These are phyloP conservation scores for Cyprinella venusta DNA, from an alignment of 2,797 vertebrate genomes.

Conservation along the genomic window DNA sequence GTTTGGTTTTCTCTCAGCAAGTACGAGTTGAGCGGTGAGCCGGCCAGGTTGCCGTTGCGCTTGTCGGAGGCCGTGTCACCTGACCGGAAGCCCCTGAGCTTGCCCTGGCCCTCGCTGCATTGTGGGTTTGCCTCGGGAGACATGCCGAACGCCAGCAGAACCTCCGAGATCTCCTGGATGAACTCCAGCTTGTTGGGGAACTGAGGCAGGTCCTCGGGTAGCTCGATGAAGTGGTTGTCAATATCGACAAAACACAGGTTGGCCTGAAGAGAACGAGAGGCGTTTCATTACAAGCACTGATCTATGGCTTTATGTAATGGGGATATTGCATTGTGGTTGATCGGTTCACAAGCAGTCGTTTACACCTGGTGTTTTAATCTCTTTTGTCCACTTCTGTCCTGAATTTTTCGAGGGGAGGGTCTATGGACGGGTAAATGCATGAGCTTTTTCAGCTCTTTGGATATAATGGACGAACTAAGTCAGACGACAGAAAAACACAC, in stretches of 20 bases:
- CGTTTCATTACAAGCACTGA: slow-evolving; percentile 1
- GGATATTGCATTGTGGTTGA: background rate
- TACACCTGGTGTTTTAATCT: too few relatives aligned
- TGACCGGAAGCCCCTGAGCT: slow-evolving; percentile 82
- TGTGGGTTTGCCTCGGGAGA: slow-evolving; percentile 90
- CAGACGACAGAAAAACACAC: too few relatives aligned
- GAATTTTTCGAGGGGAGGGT: too few relatives aligned
- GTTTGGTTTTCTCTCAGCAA: slow-evolving; percentile 97
- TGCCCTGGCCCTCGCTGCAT: slow-evolving; percentile 86
- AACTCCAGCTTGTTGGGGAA: slow-evolving; percentile 99
- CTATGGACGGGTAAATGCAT: too few relatives aligned
- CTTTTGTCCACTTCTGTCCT: too few relatives aligned
- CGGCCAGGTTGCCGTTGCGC: slow-evolving; percentile 92
- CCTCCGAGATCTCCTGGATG: slow-evolving; percentile 96
- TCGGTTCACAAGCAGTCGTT: too few relatives aligned
- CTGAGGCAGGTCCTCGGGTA: slow-evolving; percentile 97
- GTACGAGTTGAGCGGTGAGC: slow-evolving; percentile 89
- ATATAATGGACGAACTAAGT: too few relatives aligned
- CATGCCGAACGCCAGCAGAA: slow-evolving; percentile 90
- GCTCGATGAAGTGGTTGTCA: slow-evolving; percentile 97
- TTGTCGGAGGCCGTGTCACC: slow-evolving; percentile 91
- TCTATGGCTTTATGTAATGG: background rate
- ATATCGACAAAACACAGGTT: slow-evolving; percentile 99
- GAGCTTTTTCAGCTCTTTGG: too few relatives aligned
- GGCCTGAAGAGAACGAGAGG: slow-evolving; percentile 78